Conservation (phyloP, 92 coral and sea anemone genomes). For the Phymanthus crucifer region DNA sequence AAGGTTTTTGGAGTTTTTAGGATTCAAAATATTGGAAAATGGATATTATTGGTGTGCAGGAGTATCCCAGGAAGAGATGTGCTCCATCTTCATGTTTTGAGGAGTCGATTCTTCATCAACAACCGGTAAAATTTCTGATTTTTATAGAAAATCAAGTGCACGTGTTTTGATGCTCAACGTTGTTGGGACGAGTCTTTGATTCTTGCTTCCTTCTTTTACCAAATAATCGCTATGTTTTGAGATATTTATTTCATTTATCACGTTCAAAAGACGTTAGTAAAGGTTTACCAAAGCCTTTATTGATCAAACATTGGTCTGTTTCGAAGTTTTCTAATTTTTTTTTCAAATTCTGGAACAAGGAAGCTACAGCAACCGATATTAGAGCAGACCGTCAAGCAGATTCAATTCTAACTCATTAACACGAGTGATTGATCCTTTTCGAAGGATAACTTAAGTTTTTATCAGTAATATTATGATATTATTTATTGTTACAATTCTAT, state of each 20-base stretch:
- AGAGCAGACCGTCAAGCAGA: too few species aligned
- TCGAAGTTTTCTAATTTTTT: too few species aligned
- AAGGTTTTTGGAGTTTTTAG: not conserved
- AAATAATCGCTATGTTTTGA: not conserved
- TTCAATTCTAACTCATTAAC: too few species aligned
- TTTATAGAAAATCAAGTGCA: not conserved
- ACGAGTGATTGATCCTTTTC: too few species aligned
- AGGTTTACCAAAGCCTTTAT: too few species aligned
- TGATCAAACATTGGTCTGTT: too few species aligned
- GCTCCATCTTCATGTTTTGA: not conserved
- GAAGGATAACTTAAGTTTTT: too few species aligned
- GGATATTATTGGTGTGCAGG: not conserved
- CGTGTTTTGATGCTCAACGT: not conserved
- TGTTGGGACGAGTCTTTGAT: not conserved
- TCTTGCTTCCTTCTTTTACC: not conserved
- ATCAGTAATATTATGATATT: too few species aligned
- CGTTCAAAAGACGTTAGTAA: too few species aligned
- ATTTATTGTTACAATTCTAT: too few species aligned
- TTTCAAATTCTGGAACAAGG: too few species aligned
- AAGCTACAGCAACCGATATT: too few species aligned
- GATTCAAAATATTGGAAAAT: not conserved
- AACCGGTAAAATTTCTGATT: conserved; percentile 2
- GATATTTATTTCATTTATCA: not conserved
- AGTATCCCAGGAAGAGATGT: conserved; percentile 12
- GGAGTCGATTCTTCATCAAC: not conserved